phyloP scores from a whole-genome alignment of 2,113 vertebrate genomes.

The Atherinomorus stipes region DNA sequence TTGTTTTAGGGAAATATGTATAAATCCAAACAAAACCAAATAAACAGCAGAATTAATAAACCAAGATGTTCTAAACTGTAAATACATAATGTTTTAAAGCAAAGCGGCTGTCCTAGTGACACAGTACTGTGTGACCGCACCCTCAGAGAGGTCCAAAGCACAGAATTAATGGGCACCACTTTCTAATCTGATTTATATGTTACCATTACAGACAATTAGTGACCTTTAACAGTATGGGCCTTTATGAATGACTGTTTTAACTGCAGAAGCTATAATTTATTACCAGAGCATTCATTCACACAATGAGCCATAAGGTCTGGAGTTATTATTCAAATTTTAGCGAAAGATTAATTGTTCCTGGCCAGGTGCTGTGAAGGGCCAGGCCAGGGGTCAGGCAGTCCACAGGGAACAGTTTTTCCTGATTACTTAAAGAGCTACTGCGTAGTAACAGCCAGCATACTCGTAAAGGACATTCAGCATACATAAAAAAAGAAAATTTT shows the following conservation, averaged over 20 bases:
- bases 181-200: neutral
- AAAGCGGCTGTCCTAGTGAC: neutral
- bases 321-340: conserved; percentile 23
- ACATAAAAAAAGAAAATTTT: neutral
- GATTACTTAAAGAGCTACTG: conserved; percentile 4
- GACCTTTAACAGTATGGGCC: conserved; percentile 15
- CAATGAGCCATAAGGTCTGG: neutral
- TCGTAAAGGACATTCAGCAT: neutral
- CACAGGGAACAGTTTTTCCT: neutral
- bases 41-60: conserved; percentile 62
- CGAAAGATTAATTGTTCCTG: neutral
- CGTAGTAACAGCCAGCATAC: neutral
- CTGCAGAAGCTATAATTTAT: conserved; percentile 22
- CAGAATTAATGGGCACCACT: neutral
- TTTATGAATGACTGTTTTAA: conserved; percentile 22
- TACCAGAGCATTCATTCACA: neutral
- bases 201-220: neutral
- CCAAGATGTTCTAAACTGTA: conserved; percentile 18
- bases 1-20: conserved; percentile 35
- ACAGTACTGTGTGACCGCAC: neutral
- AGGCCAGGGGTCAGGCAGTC: conserved; percentile 1
- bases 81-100: rapidly evolving
- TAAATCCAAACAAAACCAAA: conserved; percentile 56
- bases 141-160: neutral
- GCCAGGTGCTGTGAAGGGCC: neutral